These are phyloP conservation scores for Lynx canadensis DNA, from an alignment of 2,113 vertebrate species.

Conservation along the genomic window DNA sequence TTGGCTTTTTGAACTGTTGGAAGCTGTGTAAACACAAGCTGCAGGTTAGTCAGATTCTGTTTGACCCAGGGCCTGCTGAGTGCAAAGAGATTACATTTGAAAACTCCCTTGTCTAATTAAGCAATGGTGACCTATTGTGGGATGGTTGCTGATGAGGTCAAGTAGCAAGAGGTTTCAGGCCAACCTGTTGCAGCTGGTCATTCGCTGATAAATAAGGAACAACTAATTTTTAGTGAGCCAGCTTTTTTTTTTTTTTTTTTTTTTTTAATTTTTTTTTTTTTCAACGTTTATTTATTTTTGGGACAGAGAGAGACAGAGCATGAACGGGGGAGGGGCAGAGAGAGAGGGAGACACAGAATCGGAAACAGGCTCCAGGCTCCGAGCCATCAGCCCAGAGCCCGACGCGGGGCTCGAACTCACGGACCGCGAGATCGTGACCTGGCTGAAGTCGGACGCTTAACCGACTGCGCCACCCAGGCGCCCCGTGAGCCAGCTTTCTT, in stretches of 20 bases:
- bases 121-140: slow-evolving; percentile 74
- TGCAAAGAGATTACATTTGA: slow-evolving; percentile 79
- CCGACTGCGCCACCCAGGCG: too few relatives aligned
- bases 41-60: slow-evolving; percentile 77
- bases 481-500: slow-evolving; percentile 42
- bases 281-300: too few relatives aligned
- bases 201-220: slow-evolving; percentile 70
- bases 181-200: slow-evolving; percentile 69
- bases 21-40: slow-evolving; percentile 86
- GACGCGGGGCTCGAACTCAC: too few relatives aligned
- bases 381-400: too few relatives aligned
- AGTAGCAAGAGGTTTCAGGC: slow-evolving; percentile 66
- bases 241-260: too few relatives aligned
- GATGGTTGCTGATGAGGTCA: slow-evolving; percentile 71
- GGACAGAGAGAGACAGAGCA: too few relatives aligned
- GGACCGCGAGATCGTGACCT: too few relatives aligned
- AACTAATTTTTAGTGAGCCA: slow-evolving; percentile 39
- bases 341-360: too few relatives aligned
- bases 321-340: too few relatives aligned
- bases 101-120: slow-evolving; percentile 72
- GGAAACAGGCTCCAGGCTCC: too few relatives aligned
- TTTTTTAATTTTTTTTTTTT: too few relatives aligned
- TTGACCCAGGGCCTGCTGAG: slow-evolving; percentile 84
- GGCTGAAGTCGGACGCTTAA: too few relatives aligned
- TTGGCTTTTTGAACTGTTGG: slow-evolving; percentile 87